Evolutionary conservation across 2,113 vertebrate genomes (phyloP).

Genomic region (Neopipo cinnamomea): DNA sequence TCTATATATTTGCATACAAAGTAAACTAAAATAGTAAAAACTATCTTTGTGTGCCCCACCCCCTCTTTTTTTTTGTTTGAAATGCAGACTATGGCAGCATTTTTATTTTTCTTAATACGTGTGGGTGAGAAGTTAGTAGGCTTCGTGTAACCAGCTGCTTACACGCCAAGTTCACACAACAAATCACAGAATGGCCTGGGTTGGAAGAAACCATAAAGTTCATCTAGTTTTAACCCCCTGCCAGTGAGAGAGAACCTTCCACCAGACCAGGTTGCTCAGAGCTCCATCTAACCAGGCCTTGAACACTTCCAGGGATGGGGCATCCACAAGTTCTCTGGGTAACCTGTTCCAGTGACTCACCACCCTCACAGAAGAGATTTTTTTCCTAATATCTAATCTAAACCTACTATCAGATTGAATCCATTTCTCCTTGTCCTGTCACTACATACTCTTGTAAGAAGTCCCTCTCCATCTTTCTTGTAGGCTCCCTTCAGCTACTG

Average conservation of each 20-base stretch:
- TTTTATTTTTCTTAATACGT: background rate
- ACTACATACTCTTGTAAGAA: background rate
- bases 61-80: rapidly evolving
- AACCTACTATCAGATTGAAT: background rate
- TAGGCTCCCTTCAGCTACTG: background rate
- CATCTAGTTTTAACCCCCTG: background rate
- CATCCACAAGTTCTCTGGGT: background rate
- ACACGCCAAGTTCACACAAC: background rate
- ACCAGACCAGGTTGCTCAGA: background rate
- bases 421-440: background rate
- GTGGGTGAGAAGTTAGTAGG: background rate
- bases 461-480: background rate
- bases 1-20: background rate
- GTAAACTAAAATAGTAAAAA: background rate
- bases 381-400: background rate
- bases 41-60: background rate
- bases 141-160: background rate
- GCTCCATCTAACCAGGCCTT: background rate
- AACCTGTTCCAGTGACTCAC: background rate
- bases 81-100: background rate
- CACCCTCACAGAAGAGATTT: background rate
- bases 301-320: background rate
- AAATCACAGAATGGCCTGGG: background rate
- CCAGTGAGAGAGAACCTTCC: background rate
- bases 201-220: background rate